Evolutionary conservation across 2,888 invertebrate genomes (phyloP).

Genomic region (Tachina grossa): DNA sequence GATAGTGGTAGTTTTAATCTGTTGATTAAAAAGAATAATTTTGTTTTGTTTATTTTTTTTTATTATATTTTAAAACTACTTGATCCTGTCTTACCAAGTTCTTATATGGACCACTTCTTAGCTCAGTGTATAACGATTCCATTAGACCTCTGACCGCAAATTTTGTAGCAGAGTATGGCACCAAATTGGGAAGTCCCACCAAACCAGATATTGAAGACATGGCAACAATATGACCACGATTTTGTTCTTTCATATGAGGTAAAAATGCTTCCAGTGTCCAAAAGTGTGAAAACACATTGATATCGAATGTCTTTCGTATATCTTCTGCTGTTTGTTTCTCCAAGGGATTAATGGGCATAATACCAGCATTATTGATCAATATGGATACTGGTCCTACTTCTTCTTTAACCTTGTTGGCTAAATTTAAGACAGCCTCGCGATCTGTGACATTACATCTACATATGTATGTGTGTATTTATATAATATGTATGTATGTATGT

Average conservation of each 20-base stretch:
- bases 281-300: slow-evolving; percentile 91
- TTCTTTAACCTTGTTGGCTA: slow-evolving; percentile 86
- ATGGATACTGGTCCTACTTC: slow-evolving; percentile 91
- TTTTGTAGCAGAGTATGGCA: slow-evolving; percentile 92
- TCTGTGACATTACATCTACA: slow-evolving; percentile 90
- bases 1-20: slow-evolving; percentile 91
- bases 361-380: slow-evolving; percentile 93
- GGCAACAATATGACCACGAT: slow-evolving; percentile 90
- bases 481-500: too few species aligned
- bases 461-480: background rate
- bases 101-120: slow-evolving; percentile 84
- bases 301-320: slow-evolving; percentile 87
- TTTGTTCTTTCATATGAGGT: slow-evolving; percentile 89
- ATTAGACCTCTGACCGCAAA: slow-evolving; percentile 93
- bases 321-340: slow-evolving; percentile 87
- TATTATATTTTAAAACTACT: background rate
- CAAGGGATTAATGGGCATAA: slow-evolving; percentile 91
- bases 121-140: slow-evolving; percentile 91
- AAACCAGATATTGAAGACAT: slow-evolving; percentile 91
- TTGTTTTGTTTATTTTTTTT: background rate
- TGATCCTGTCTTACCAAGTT: slow-evolving; percentile 75
- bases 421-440: slow-evolving; percentile 86
- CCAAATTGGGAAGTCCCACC: slow-evolving; percentile 88
- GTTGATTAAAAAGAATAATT: slow-evolving; percentile 44
- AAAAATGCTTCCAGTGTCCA: slow-evolving; percentile 90